A percentile compares a stretch with the other conserved stretches of the same genome.
These are phyloP conservation scores for Trissolcus brochymenae DNA, from an alignment of 2,888 invertebrate genomes.

Conservation along the genomic window DNA sequence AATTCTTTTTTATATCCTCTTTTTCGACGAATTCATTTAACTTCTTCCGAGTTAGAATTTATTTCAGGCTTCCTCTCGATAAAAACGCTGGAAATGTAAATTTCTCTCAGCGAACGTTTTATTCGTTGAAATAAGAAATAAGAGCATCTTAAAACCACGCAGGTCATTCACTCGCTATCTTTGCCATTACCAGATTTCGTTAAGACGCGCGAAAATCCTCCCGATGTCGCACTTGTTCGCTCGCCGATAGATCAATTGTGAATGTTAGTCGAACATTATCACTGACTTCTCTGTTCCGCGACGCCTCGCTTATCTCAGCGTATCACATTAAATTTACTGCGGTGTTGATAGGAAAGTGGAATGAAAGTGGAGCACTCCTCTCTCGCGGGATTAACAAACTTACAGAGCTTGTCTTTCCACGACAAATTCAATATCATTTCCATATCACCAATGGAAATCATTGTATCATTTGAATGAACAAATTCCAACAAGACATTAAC, in stretches of 20 bases:
- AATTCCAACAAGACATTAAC: too few species aligned
- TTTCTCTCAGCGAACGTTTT: conserved; percentile 1
- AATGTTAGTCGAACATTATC: conserved; percentile 67
- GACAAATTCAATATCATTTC: conserved; percentile 64
- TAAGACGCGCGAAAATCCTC: conserved; percentile 64
- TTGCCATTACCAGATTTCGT: conserved; percentile 71
- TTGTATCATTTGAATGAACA: conserved; percentile 3
- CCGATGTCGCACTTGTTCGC: conserved; percentile 47
- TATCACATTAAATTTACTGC: conserved; percentile 72
- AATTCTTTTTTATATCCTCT: too few species aligned
- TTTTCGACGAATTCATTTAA: too few species aligned
- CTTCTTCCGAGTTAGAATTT: too few species aligned
- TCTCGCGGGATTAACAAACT: conserved; percentile 64
- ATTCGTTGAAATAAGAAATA: conserved; percentile 48
- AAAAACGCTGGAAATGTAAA: conserved; percentile 3
- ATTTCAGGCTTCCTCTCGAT: conserved; percentile 1
- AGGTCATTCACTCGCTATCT: conserved; percentile 67
- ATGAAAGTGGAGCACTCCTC: conserved; percentile 66
- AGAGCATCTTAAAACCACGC: conserved; percentile 51
- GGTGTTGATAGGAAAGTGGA: conserved; percentile 70
- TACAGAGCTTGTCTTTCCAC: conserved; percentile 62
- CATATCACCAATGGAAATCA: conserved; percentile 20
- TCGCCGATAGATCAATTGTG: conserved; percentile 71
- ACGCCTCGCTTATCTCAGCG: conserved; percentile 62
- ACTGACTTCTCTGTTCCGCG: conserved; percentile 59